Base-by-base conservation (phyloP, 2,888 invertebrate species). In the Microdon myrmicae region DNA sequence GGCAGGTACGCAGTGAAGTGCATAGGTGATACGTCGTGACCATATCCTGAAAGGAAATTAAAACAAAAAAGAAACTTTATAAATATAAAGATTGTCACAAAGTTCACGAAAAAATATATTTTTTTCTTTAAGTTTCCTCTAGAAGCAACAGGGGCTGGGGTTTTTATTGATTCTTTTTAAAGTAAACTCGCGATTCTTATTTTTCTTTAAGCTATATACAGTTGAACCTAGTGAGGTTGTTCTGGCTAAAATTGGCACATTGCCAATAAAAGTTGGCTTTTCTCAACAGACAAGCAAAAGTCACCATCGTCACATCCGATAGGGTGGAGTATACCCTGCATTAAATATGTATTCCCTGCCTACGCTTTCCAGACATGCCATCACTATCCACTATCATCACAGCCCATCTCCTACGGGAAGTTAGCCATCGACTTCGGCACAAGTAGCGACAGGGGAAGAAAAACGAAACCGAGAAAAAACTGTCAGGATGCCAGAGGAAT, bases 1-100 rank as follows among this genome's bases (percentile, higher is more conserved):
- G 89, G 87, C 77, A 88, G 85, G 83, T 87, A 89, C 73, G 89
- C 87, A 73, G 89, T 86, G 82, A 88, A 89, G 81, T 86, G 89
- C 76, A 88, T 85, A 80, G 88, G 86, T 79, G 88, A 87, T 80
- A 88, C 83, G 80, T 90, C 89, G 79, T 89, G 88, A 77, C 87
- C 87, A 82, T 89, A 90, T 74, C 90, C 90, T 90, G 85, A 4
- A 73, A 71, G 20, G 10, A 64, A 79, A 80, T 70, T 79, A 80
- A 71, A 70, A 48, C 59, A 56, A 39, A 26, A 10, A 37, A 49
- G 9, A 47, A 49, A 31, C 19, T n/a, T n/a, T n/a, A n/a, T n/a
- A n/a, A n/a, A n/a, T n/a, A n/a, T n/a, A n/a, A n/a, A n/a, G n/a
- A 12, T 9, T 9, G 14, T 5, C 25, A n/a, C n/a, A n/a, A n/a